Evolutionary conservation across 2,888 invertebrate genomes (phyloP).

Genomic region (Smittia aterrima): DNA sequence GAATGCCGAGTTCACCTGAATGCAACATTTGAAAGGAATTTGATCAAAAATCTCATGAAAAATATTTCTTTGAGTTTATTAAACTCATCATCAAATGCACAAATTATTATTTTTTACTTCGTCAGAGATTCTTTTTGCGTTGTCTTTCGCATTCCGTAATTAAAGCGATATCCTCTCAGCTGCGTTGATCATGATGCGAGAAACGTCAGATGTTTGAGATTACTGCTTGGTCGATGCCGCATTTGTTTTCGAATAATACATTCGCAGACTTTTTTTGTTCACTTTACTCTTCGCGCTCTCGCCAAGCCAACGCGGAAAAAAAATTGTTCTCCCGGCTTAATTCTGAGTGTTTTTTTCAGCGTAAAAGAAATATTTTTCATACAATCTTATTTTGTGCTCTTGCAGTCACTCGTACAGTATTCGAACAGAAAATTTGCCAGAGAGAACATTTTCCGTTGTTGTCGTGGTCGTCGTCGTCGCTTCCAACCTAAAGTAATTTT

Average conservation of each 20-base stretch:
- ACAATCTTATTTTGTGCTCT: not conserved
- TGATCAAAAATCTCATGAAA: no score
- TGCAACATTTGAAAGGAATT: no score
- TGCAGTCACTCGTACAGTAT: not conserved
- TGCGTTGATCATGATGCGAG: no score
- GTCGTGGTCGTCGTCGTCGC: conserved; percentile 19
- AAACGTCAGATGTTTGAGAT: no score
- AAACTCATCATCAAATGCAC: no score
- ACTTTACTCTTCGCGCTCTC: not conserved
- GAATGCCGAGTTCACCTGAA: no score
- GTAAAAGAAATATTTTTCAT: not conserved
- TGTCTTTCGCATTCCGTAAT: no score
- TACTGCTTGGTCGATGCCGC: no score
- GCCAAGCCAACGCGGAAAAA: not conserved
- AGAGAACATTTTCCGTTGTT: conserved; percentile 23
- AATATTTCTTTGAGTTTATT: no score
- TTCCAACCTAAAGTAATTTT: conserved; percentile 29
- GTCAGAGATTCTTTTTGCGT: no score
- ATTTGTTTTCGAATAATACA: not conserved
- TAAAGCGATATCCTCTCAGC: no score
- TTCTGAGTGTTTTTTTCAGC: conserved; percentile 1
- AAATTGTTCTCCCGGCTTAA: not conserved
- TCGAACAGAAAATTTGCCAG: not conserved
- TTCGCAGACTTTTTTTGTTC: not conserved
- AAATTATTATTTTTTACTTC: no score